Conservation (phyloP, 2,797 vertebrate species). For the Sebastes diploproa region DNA sequence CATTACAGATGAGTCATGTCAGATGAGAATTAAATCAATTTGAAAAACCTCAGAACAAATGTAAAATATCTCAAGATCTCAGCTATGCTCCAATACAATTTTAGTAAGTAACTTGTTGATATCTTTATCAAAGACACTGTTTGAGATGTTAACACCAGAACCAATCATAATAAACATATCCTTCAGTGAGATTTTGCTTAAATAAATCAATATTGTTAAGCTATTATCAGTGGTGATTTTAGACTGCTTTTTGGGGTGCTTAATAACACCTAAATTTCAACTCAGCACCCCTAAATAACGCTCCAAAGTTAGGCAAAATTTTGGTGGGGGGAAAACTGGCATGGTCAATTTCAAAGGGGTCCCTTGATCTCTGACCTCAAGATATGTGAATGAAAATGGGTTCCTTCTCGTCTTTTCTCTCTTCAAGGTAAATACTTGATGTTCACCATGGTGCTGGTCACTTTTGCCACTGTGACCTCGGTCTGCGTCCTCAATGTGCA, state of each 20-base stretch:
- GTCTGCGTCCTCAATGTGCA: conserved; percentile 86
- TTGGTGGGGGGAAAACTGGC: no score
- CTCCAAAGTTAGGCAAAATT: no score
- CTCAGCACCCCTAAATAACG: no score
- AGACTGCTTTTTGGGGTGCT: no score
- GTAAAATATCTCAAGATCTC: background rate
- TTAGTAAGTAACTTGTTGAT: background rate
- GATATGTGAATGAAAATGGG: no score
- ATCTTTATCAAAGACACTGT: background rate
- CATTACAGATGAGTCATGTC: background rate
- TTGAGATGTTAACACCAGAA: background rate
- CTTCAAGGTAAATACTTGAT: conserved; percentile 84
- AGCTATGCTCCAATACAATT: background rate
- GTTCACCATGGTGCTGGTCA: conserved; percentile 88
- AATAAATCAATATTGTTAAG: background rate
- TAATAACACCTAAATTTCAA: no score
- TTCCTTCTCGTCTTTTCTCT: fast-evolving
- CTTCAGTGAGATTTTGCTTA: background rate
- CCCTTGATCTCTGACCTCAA: no score
- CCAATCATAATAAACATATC: background rate
- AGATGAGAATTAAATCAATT: background rate
- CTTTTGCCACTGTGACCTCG: conserved; percentile 82
- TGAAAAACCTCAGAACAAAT: background rate
- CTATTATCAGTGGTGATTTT: no score
- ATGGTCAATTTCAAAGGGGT: no score